Evolutionary conservation across 1,140 invertebrate genomes (phyloP), one percentile per base, ranked within the genome.

Genomic region (Cardiocondyla obscurior): DNA sequence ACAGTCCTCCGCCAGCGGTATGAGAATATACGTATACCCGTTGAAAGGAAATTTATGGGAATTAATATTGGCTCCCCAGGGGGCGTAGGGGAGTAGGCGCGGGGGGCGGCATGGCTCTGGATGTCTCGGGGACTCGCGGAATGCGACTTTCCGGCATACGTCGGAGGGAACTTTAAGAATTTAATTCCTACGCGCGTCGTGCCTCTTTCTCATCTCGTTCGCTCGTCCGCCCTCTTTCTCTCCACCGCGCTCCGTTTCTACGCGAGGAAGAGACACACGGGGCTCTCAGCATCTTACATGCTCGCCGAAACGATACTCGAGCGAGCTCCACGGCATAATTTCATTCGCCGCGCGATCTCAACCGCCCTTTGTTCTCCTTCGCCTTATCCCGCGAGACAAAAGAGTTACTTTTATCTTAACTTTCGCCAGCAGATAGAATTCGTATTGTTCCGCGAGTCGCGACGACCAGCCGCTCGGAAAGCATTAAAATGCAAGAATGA

Each of bases 11-110:
- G 85, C 73, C 72, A 57, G 82, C 14, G 33, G 55, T 33, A 28
- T 16, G 33, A 51, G 82, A 72, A 83, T 89, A 92, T 91, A 87
- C 91, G 90, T 91, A n/a, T n/a, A 86, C 85, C 85, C 90, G 91
- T 93, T 94, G 91, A 94, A 94, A 93, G 93, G 91, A 94, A 94
- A 94, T 94, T 94, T 94, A 94, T 94, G 94, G 92, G 93, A 94
- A 94, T 94, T 94, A 94, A 94, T 94, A 94, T 94, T 90, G 91
- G 92, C 91, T 94, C 91, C 91, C 92, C 70, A 85, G 91, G 85
- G 74, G 60, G 83, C 62, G 76, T 19, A 44, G 83, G 85, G 81
- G 82, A 81, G 85, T 77, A 53, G 83, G 85, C 81, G 83, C 74
- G 36, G 14, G 70, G 19, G n/a, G n/a, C n/a, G 73, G 62, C 77